phyloP scores from a whole-genome alignment of 2,888 invertebrate genomes.

The Hedychridium roseum region DNA sequence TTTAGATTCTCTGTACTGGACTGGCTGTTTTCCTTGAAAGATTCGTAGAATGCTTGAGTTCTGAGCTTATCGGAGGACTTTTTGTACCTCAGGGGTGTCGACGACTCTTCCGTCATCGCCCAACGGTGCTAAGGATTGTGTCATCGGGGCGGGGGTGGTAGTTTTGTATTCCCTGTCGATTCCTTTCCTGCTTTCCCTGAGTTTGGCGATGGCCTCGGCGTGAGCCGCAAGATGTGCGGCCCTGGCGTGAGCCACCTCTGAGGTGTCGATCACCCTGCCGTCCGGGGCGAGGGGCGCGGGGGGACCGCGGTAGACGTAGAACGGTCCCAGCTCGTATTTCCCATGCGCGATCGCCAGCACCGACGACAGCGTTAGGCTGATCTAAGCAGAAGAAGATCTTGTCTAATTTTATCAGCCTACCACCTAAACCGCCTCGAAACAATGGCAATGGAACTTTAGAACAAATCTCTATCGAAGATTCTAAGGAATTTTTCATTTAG shows the following conservation, averaged over 20 bases:
- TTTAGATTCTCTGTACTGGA: no score
- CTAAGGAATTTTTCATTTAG: no score
- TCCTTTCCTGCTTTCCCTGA: constrained; percentile 20
- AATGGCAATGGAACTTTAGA: no score
- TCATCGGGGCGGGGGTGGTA: no score
- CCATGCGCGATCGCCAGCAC: constrained; percentile 12
- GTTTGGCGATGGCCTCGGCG: constrained; percentile 35
- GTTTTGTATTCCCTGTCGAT: constrained; percentile 18
- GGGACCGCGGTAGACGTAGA: constrained; percentile 40
- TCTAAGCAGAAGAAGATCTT: neutral
- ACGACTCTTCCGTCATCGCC: constrained; percentile 39
- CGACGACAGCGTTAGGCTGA: constrained; percentile 9
- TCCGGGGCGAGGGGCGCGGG: constrained; percentile 45
- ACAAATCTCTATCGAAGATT: no score
- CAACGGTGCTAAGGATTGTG: constrained; percentile 31
- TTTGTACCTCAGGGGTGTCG: constrained; percentile 42
- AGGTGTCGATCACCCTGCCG: constrained; percentile 51
- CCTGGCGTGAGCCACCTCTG: constrained; percentile 49
- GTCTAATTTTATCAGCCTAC: neutral
- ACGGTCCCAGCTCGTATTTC: constrained; percentile 8
- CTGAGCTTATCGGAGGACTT: no score
- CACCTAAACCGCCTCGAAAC: no score
- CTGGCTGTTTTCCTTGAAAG: no score
- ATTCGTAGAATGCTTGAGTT: no score
- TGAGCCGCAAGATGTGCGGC: constrained; percentile 45